Percentiles rank a stretch among this genome's conserved stretches.
Conservation (phyloP, 2,888 invertebrate genomes). For the Epicampocera succincta region DNA sequence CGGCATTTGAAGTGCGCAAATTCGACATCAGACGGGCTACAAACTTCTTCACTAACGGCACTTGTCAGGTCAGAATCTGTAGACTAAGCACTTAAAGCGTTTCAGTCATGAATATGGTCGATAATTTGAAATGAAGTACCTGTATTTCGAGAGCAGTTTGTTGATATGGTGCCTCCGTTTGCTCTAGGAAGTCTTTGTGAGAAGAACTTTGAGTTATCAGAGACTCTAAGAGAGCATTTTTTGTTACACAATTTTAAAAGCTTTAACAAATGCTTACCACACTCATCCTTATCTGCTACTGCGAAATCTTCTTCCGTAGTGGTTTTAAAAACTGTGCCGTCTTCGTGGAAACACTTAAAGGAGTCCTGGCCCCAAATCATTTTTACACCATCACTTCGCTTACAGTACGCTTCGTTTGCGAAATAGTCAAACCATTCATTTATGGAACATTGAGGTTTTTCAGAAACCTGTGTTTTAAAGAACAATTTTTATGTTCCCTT, state of each 20-base stretch:
- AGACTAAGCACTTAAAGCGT: background rate
- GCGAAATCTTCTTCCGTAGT: conserved; percentile 63
- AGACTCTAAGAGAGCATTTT: conserved; percentile 25
- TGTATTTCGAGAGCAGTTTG: background rate
- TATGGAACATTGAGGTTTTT: conserved; percentile 66
- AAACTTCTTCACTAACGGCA: conserved; percentile 70
- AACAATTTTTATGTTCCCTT: background rate
- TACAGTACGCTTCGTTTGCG: conserved; percentile 75
- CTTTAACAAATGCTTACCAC: conserved; percentile 65
- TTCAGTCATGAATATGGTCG: too few species aligned
- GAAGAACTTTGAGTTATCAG: conserved; percentile 68
- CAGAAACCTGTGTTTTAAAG: conserved; percentile 67
- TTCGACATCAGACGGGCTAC: conserved; percentile 54
- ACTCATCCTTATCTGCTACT: conserved; percentile 70
- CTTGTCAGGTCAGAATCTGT: background rate
- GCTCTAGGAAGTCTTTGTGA: conserved; percentile 17
- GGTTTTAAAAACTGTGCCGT: conserved; percentile 76
- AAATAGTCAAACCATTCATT: conserved; percentile 78
- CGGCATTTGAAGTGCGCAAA: conserved; percentile 68
- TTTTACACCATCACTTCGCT: conserved; percentile 77
- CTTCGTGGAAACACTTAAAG: conserved; percentile 76
- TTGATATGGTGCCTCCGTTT: background rate
- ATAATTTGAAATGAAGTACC: background rate
- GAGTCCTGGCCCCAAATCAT: conserved; percentile 75
- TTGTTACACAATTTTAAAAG: background rate